phyloP scores from a whole-genome alignment of 37 sponge, comb jelly and placozoan species.

The Amphimedon queenslandica region DNA sequence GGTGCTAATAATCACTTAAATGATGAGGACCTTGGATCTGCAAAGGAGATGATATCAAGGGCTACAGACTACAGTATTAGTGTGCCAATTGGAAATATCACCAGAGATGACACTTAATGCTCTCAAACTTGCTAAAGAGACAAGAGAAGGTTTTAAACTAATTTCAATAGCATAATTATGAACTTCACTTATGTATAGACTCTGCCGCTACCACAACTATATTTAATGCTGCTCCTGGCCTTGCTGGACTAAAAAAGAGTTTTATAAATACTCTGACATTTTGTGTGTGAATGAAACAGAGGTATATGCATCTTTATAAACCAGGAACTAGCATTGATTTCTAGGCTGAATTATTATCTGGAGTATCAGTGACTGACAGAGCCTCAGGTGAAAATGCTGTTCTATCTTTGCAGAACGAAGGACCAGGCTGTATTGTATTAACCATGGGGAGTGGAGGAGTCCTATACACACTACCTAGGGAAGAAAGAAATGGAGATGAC shows the following conservation, averaged over 20 bases:
- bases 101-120: slow-evolving; percentile 66
- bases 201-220: slow-evolving; percentile 61
- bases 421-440: slow-evolving; percentile 59
- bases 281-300: slow-evolving; percentile 96
- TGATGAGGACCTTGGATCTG: slow-evolving; percentile 52
- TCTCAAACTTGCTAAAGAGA: slow-evolving; percentile 72
- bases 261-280: slow-evolving; percentile 68
- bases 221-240: slow-evolving; percentile 85
- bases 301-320: slow-evolving; percentile 38
- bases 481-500: neutral
- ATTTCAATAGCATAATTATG: neutral
- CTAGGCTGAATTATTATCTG: slow-evolving; percentile 81
- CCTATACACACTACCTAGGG: too few species aligned
- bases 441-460: slow-evolving; percentile 91
- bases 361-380: slow-evolving; percentile 46
- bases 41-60: slow-evolving; percentile 45
- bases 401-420: slow-evolving; percentile 18
- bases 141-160: neutral
- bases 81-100: slow-evolving; percentile 92
- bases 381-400: slow-evolving; percentile 51
- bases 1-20: slow-evolving; percentile 82
- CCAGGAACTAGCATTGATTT: too few species aligned
- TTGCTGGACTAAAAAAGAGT: slow-evolving; percentile 40
- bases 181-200: neutral
- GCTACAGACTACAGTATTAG: slow-evolving; percentile 77